Evolutionary conservation across 1,140 invertebrate genomes (phyloP).

Genomic region (Euwallacea similis): DNA sequence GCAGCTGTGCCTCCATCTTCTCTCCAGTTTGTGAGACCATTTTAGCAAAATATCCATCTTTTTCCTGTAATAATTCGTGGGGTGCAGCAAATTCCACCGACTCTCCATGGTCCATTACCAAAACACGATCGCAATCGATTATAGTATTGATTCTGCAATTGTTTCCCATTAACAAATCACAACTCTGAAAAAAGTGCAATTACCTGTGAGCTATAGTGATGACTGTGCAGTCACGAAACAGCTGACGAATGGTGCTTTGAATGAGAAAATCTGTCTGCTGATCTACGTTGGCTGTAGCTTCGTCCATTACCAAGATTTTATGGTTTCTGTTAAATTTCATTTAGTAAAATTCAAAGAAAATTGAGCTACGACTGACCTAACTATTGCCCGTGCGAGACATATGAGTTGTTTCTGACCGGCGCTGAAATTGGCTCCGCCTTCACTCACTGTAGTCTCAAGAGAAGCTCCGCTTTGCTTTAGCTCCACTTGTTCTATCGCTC

Average conservation of each 20-base stretch:
- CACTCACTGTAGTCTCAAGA: constrained; percentile 56
- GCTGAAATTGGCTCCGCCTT: constrained; percentile 73
- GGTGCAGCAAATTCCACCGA: constrained; percentile 51
- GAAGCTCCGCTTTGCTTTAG: constrained; percentile 41
- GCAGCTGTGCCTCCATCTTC: constrained; percentile 31
- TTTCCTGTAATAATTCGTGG: constrained; percentile 44
- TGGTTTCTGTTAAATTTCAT: constrained; percentile 58
- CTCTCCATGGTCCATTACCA: constrained; percentile 51
- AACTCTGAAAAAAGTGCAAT: no score
- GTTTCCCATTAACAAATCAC: no score
- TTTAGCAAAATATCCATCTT: constrained; percentile 68
- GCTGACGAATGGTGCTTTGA: constrained; percentile 67
- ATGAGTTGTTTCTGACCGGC: constrained; percentile 81
- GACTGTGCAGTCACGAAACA: constrained; percentile 74
- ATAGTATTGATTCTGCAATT: constrained; percentile 66
- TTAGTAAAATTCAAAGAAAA: background rate
- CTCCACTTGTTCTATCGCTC: constrained; percentile 61
- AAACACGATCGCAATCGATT: constrained; percentile 61
- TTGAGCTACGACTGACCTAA: constrained; percentile 49
- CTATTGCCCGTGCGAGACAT: constrained; percentile 73
- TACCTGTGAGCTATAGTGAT: constrained; percentile 79
- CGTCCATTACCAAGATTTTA: constrained; percentile 79
- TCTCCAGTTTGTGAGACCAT: constrained; percentile 63
- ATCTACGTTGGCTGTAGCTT: constrained; percentile 72
- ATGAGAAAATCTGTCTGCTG: constrained; percentile 70